Conservation (phyloP, 35 echinoderm and acorn worm species). For the Heliocidaris tuberculata region DNA sequence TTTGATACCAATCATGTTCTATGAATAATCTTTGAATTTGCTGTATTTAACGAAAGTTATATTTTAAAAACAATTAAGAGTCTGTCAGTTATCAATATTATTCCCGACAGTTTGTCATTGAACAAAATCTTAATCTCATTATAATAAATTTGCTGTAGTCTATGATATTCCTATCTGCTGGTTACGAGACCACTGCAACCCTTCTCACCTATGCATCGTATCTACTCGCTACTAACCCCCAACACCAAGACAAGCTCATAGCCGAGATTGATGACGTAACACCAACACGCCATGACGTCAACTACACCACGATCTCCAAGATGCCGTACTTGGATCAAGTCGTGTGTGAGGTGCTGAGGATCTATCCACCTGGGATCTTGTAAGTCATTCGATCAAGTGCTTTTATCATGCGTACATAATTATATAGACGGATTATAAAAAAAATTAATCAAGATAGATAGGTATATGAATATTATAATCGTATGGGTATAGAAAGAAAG, state of each 20-base stretch:
- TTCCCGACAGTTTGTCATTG: too few species aligned
- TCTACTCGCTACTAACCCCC: conserved; percentile 65
- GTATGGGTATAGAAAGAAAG: too few species aligned
- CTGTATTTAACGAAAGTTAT: too few species aligned
- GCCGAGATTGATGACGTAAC: conserved; percentile 58
- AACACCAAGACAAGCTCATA: conserved; percentile 65
- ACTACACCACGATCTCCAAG: conserved; percentile 47
- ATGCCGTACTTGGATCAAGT: conserved; percentile 80
- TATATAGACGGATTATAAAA: too few species aligned
- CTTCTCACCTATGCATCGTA: conserved; percentile 49
- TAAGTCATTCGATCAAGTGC: background rate
- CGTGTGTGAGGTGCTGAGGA: conserved; percentile 52
- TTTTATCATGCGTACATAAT: too few species aligned
- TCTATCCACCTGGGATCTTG: conserved; percentile 58
- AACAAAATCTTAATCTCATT: too few species aligned
- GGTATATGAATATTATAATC: too few species aligned
- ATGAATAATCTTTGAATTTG: too few species aligned
- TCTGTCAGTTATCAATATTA: too few species aligned
- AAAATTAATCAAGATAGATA: too few species aligned
- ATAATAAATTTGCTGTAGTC: background rate
- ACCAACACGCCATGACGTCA: conserved; percentile 38
- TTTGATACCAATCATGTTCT: too few species aligned
- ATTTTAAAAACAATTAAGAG: too few species aligned
- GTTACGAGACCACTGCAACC: conserved; percentile 68
- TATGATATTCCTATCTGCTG: conserved; percentile 62